Evolutionary conservation across 2,888 invertebrate species (phyloP).

Genomic region (Scaptomyza caliginosa): DNA sequence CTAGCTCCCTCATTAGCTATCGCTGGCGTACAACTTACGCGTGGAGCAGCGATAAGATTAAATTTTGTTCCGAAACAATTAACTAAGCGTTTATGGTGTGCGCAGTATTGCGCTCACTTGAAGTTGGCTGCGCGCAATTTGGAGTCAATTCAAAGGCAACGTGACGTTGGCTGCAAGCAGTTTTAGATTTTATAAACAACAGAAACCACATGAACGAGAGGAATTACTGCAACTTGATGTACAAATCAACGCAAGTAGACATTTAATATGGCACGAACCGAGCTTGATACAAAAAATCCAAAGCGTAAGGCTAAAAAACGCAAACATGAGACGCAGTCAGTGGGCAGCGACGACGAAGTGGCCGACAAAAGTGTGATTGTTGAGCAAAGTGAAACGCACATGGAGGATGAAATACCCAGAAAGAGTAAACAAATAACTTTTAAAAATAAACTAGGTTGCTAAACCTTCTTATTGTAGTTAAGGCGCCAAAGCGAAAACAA

Average conservation of each 20-base stretch:
- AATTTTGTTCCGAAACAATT: slow-evolving; percentile 36
- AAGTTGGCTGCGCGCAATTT: slow-evolving; percentile 19
- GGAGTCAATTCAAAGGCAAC: not conserved
- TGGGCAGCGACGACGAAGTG: slow-evolving; percentile 75
- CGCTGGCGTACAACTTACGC: slow-evolving; percentile 19
- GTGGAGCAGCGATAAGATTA: slow-evolving; percentile 43
- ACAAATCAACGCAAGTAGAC: not conserved
- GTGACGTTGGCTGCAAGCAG: slow-evolving; percentile 18
- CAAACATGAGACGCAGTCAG: slow-evolving; percentile 55
- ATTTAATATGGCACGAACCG: slow-evolving; percentile 62
- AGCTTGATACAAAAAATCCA: slow-evolving; percentile 51
- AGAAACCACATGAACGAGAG: slow-evolving; percentile 43
- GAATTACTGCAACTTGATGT: slow-evolving; percentile 23
- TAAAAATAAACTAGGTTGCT: not conserved
- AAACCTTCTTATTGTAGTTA: slow-evolving; percentile 19
- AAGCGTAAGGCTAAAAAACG: slow-evolving; percentile 72
- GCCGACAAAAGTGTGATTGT: slow-evolving; percentile 79
- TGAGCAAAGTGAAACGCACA: slow-evolving; percentile 42
- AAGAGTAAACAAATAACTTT: slow-evolving; percentile 12
- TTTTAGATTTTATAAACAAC: slow-evolving; percentile 15
- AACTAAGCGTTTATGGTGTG: slow-evolving; percentile 7
- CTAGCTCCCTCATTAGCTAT: slow-evolving; percentile 34
- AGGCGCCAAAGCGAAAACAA: slow-evolving; percentile 51
- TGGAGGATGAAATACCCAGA: not conserved
- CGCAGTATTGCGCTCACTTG: slow-evolving; percentile 12